Evolutionary conservation across 2,113 vertebrate species (phyloP).

Genomic region (Megaptera novaeangliae): DNA sequence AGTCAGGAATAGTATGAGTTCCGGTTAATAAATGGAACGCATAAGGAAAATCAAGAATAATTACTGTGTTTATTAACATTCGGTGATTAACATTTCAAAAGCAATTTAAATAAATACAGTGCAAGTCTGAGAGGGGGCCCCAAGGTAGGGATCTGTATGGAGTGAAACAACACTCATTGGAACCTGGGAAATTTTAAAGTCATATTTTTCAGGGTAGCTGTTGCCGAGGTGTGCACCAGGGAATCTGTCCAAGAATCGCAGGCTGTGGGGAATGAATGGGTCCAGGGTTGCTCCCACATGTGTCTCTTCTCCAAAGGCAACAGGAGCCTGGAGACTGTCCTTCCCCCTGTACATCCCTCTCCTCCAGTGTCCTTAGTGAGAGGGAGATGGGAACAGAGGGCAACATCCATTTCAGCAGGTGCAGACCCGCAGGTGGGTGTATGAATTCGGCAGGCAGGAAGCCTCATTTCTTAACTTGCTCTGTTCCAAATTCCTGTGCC

Average conservation of each 20-base stretch:
- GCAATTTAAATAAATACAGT: conserved; percentile 44
- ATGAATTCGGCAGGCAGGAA: neutral
- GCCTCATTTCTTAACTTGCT: neutral
- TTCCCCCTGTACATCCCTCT: fast-evolving
- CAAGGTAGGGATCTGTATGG: neutral
- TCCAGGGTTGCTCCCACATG: too few relatives aligned
- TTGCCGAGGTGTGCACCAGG: neutral
- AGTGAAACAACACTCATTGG: neutral
- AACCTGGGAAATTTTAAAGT: conserved; percentile 3
- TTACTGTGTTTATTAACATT: conserved; percentile 65
- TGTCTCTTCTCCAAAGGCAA: neutral
- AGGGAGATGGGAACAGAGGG: neutral
- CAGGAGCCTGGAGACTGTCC: neutral
- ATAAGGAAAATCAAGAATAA: conserved; percentile 50
- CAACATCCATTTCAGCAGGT: neutral
- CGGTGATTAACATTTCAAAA: conserved; percentile 60
- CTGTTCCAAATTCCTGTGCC: neutral
- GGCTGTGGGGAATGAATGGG: neutral
- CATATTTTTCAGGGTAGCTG: neutral
- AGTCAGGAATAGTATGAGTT: conserved; percentile 24
- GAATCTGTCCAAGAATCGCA: neutral
- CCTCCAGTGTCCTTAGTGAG: neutral
- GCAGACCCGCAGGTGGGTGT: too few relatives aligned
- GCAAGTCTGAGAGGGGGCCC: neutral
- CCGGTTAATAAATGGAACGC: conserved; percentile 41